Conservation (phyloP, 2,797 vertebrate species). For the Sebastiscus tertius region DNA sequence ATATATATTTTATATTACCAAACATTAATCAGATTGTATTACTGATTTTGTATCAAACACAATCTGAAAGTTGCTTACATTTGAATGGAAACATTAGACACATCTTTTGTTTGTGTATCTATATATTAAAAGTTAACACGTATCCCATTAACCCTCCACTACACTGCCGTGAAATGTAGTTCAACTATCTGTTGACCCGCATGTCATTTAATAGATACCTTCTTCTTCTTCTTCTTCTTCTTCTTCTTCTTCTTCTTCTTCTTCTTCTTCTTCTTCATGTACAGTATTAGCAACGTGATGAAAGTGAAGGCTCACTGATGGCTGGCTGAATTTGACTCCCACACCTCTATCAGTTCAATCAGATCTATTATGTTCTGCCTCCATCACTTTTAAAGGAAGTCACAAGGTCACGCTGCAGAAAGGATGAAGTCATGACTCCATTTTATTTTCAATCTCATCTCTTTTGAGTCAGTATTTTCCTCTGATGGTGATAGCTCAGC, state of each 20-base stretch:
- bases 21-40: not conserved
- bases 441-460: conserved; percentile 51
- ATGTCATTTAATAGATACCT: not conserved
- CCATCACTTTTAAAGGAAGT: conserved; percentile 31
- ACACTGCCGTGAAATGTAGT: not conserved
- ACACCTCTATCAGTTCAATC: conserved; percentile 50
- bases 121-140: not conserved
- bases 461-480: conserved; percentile 21
- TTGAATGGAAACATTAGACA: not conserved
- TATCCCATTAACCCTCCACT: not conserved
- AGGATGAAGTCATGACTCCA: conserved; percentile 56
- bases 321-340: conserved; percentile 2
- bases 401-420: conserved; percentile 50
- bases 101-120: not conserved
- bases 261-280: not conserved
- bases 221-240: not conserved
- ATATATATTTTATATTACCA: not conserved
- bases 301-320: conserved; percentile 1
- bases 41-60: not conserved
- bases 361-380: conserved; percentile 42
- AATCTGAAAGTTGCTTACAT: not conserved
- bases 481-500: conserved; percentile 4
- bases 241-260: not conserved
- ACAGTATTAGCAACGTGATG: not conserved
- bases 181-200: not conserved